Base-by-base conservation (phyloP, 2,888 invertebrate genomes). In the Liposcelis brunnea region DNA sequence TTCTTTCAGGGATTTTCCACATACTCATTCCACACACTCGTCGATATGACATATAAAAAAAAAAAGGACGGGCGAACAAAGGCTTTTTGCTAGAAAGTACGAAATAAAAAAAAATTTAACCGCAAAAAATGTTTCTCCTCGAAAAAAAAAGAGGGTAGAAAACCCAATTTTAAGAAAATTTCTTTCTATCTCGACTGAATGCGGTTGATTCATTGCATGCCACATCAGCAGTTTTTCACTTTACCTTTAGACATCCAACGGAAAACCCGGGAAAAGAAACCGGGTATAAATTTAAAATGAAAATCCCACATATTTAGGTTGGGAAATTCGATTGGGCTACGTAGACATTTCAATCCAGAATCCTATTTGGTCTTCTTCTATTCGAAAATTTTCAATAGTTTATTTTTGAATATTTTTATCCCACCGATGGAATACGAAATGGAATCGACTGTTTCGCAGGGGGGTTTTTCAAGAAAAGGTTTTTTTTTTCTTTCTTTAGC, bases 301-400 rank as follows among this genome's bases (percentile, higher is more conserved):
- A 40, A 40, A 15, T 18, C 12, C 16, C 40, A 40, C 35, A 35
- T 35, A 40, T 14, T 40, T 19, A 40, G 19, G 40, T 40, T 40
- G 40, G 15, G 6, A 19, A 40, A 40, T 40, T 40, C 19, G 40
- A 40, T 18, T 40, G 19, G 40, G 40, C 40, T 19, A 40, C 35
- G 35, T 35, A 35, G 35, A 40, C 16, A 40, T 40, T 40, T 19
- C 40, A 19, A 40, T 40, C 21, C 19, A 19, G 21, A 40, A 40
- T 40, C 40, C 40, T 40, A 40, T 40, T 14, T 14, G 40, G 40
- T 19, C 40, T 40, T 14, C 19, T 40, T 19, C 40, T 21, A 35
- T 35, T 35, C 35, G 35, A 40, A 40, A 40, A 14, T 18, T 40
- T n/a, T 18, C 40, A 40, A 40, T 40, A 40, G 40, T 40, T 40